Percentiles rank a stretch among this genome's conserved stretches.
phyloP scores from a whole-genome alignment of 2,113 vertebrate species.

The Salvelinus alpinus region DNA sequence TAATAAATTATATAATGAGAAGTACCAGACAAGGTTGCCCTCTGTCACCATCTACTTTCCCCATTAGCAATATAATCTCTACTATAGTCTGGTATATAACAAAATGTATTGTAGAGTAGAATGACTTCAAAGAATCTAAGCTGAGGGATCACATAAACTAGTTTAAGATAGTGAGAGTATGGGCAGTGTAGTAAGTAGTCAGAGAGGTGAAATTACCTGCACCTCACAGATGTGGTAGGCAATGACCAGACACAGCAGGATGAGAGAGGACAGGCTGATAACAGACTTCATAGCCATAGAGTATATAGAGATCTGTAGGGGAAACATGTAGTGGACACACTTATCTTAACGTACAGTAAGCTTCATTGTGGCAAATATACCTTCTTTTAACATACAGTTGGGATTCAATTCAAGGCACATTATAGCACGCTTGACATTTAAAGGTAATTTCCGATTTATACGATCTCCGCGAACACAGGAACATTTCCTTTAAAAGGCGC shows the following conservation, averaged over 20 bases:
- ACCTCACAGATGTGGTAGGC: slow-evolving; percentile 94
- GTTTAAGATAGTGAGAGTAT: not conserved
- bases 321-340: not conserved
- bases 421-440: not conserved
- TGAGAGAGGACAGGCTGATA: slow-evolving; percentile 91
- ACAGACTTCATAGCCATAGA: slow-evolving; percentile 92
- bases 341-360: not conserved
- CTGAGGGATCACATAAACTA: not conserved
- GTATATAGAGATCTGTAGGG: slow-evolving; percentile 85
- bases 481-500: too few relatives aligned
- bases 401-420: too few relatives aligned
- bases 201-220: slow-evolving; percentile 76
- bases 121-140: not conserved
- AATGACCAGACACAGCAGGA: slow-evolving; percentile 88
- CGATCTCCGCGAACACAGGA: too few relatives aligned
- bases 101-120: too few relatives aligned
- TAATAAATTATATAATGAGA: too few relatives aligned
- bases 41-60: too few relatives aligned
- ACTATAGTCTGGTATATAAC: too few relatives aligned
- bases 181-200: not conserved
- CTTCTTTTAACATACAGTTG: not conserved
- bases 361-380: not conserved
- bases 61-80: too few relatives aligned
- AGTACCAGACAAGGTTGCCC: too few relatives aligned
- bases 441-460: not conserved